Evolutionary conservation across 2,888 invertebrate species (phyloP), one percentile per base, ranked within the genome.

Genomic region (Calliopum simillimum): DNA sequence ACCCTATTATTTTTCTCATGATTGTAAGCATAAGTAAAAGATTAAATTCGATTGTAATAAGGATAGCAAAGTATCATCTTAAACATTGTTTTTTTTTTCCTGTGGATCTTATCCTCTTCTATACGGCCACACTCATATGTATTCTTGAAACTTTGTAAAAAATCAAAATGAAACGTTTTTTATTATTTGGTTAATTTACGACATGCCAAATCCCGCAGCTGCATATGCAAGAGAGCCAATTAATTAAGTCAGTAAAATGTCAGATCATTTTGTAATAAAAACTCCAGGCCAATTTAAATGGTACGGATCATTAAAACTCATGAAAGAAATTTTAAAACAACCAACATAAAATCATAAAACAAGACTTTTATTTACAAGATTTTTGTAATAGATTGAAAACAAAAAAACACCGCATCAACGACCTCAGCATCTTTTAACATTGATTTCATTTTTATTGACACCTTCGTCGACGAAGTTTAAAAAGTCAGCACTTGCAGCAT

Each of bases 301-400:
- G 51, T 33, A 33, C 0, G 33, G 25, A 55, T 65, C 55, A 43
- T 55, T 19, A 65, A 66, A 66, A 66, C 16, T 23, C 25, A 56
- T 19, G 14, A 33, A 66, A 55, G 8, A 43, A 43, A 65, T 43
- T 16, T 14, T 8, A 64, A 33, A 64, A 51, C 13, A 19, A 53
- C 25, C 14, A 61, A 61, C 19, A 61, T 14, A 8, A 41, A n/a
- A n/a, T n/a, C 1, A 16, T 4, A 65, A 33, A 53, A 19, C 21
- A 21, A 23, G 23, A 23, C 12, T 23, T 3, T 53, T 58, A n/a
- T n/a, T 19, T 33, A 33, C 8, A 66, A 55, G 8, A 55, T 55
- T 56, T 66, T 56, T 46, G 56, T 66, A 66, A 66, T 66, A 66
- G 65, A 66, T 66, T 6, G 19, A 64, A 25, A 49, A 51, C 1